Evolutionary conservation across 2,888 invertebrate species (phyloP), one percentile per base, ranked within the genome.

Genomic region (Tipula helvola): DNA sequence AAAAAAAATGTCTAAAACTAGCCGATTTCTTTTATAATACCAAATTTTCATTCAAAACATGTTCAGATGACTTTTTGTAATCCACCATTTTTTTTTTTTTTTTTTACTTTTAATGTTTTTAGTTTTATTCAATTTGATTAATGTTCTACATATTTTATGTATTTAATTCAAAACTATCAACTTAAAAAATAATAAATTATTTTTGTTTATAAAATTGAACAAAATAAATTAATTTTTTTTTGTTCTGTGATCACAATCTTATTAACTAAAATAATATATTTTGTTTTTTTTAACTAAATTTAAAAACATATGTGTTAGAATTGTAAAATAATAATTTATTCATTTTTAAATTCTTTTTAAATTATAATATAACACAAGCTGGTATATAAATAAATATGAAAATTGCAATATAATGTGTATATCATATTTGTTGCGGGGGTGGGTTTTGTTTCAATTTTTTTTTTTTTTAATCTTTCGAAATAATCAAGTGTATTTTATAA

Each of bases 111-210:
- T 52, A 52, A 52, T 52, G 52, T 52, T 52, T 44, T 44, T 44
- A 52, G 28, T 71, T 71, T 71, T 71, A 12, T 71, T 71, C 71
- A 71, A 71, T 71, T 71, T 71, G 71, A 71, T 71, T 71, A 71
- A 71, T 71, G 71, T 71, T 71, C 28, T 71, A 71, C 71, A 71
- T 71, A 71, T 71, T 28, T 71, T 71, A 71, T 71, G 71, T 71
- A 71, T 71, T 71, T 71, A 71, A 71, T 71, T 71, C 71, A 71
- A 71, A 71, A 71, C 71, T 71, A 71, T 71, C 71, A 71, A 71
- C 71, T 71, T 71, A 71, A 71, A 71, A 71, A 71, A 18, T 71
- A 71, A 71, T 71, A 71, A 71, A 71, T 71, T 71, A 71, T 71
- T 71, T 52, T 71, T 71, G 71, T 71, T 71, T 71, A 71, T 71